Evolutionary conservation across 2,888 invertebrate species (phyloP).

Genomic region (Icerya purchasi): DNA sequence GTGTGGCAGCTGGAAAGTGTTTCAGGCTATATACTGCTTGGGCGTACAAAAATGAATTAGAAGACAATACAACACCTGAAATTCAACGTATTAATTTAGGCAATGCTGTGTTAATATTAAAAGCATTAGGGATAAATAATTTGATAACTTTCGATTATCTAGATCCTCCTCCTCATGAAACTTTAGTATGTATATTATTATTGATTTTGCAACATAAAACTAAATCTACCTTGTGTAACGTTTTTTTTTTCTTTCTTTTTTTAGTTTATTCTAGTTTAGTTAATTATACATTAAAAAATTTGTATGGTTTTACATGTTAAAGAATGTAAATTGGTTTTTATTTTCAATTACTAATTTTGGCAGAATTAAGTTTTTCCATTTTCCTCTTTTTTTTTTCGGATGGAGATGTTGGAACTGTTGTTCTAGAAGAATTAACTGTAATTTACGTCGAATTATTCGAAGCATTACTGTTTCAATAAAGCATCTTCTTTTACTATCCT

Average conservation of each 20-base stretch:
- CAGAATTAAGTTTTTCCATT: too few species aligned
- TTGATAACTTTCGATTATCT: conserved; percentile 94
- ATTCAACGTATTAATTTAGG: conserved; percentile 88
- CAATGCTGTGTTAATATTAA: conserved; percentile 89
- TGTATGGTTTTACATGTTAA: background rate
- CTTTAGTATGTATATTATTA: conserved; percentile 32
- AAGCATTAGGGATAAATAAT: conserved; percentile 93
- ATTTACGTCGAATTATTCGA: too few species aligned
- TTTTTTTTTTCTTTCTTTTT: too few species aligned
- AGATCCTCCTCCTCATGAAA: conserved; percentile 92
- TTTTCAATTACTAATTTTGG: background rate
- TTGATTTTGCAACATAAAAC: too few species aligned
- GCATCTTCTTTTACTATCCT: too few species aligned
- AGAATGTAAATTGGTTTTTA: background rate
- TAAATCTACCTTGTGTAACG: too few species aligned
- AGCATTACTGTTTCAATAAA: too few species aligned
- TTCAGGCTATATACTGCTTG: conserved; percentile 94
- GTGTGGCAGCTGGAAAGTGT: conserved; percentile 93
- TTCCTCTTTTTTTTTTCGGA: too few species aligned
- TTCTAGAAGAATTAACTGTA: too few species aligned
- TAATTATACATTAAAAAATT: background rate
- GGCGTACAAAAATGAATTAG: conserved; percentile 95
- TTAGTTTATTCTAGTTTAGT: too few species aligned
- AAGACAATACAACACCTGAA: conserved; percentile 94
- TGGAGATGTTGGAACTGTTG: too few species aligned